Evolutionary conservation across 2,113 vertebrate genomes (phyloP).

Genomic region (Halcyon senegalensis): DNA sequence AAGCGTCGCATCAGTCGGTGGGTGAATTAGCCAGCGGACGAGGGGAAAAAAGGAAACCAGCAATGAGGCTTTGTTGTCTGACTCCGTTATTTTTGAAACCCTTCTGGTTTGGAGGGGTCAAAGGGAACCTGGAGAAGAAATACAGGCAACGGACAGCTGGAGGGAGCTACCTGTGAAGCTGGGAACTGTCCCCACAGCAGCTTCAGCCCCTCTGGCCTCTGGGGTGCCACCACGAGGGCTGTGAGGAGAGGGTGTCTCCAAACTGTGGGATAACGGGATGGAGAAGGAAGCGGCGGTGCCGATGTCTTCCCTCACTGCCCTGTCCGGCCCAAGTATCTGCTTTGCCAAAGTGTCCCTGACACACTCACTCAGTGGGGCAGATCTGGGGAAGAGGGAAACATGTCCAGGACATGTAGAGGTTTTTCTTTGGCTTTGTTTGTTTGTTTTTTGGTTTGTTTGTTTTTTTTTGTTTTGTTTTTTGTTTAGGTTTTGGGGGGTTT

Average conservation of each 20-base stretch:
- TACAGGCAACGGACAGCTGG: not conserved
- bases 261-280: not conserved
- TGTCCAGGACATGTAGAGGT: not conserved
- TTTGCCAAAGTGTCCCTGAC: conserved; percentile 46
- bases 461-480: not conserved
- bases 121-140: conserved; percentile 43
- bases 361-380: not conserved
- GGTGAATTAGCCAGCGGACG: not conserved
- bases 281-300: not conserved
- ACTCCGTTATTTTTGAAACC: not conserved
- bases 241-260: not conserved
- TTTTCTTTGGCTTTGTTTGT: not conserved
- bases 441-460: not conserved
- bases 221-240: not conserved
- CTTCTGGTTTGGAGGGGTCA: not conserved
- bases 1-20: not conserved
- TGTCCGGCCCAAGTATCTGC: not conserved
- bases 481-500: not conserved
- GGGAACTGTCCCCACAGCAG: not conserved
- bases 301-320: not conserved
- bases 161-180: not conserved
- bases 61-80: conserved; percentile 23
- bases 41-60: not conserved
- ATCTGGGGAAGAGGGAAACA: not conserved
- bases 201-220: not conserved